Evolutionary conservation across 2,113 vertebrate genomes (phyloP).

Genomic region (Cyanocitta stelleri): DNA sequence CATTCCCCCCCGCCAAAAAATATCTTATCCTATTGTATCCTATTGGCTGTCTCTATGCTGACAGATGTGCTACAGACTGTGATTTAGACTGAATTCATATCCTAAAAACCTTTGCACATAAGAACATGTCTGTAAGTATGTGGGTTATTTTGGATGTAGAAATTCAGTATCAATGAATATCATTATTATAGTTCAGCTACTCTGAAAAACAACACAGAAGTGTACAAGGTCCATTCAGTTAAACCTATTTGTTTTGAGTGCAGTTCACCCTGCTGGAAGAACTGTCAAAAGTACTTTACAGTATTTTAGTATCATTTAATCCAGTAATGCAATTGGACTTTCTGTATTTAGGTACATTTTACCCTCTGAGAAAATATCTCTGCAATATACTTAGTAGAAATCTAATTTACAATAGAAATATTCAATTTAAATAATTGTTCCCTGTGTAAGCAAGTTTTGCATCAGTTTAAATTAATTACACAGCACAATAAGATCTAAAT

Average conservation of each 20-base stretch:
- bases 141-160: not conserved
- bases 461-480: not conserved
- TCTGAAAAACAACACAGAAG: not conserved
- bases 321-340: not conserved
- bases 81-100: not conserved
- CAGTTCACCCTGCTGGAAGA: not conserved
- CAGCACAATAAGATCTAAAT: not conserved
- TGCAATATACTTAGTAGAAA: not conserved
- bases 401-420: not conserved
- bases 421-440: not conserved
- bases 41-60: not conserved
- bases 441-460: not conserved
- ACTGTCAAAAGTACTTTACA: not conserved
- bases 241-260: not conserved
- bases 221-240: not conserved
- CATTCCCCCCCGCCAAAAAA: not conserved
- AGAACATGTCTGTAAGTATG: not conserved
- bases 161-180: not conserved
- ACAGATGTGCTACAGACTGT: not conserved
- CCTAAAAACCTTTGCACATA: not conserved
- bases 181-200: not conserved
- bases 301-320: not conserved
- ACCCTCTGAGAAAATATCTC: not conserved
- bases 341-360: not conserved
- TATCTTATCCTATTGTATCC: not conserved